Conservation (phyloP, 1,140 invertebrate genomes). For the Aphelinus atriplicis region DNA sequence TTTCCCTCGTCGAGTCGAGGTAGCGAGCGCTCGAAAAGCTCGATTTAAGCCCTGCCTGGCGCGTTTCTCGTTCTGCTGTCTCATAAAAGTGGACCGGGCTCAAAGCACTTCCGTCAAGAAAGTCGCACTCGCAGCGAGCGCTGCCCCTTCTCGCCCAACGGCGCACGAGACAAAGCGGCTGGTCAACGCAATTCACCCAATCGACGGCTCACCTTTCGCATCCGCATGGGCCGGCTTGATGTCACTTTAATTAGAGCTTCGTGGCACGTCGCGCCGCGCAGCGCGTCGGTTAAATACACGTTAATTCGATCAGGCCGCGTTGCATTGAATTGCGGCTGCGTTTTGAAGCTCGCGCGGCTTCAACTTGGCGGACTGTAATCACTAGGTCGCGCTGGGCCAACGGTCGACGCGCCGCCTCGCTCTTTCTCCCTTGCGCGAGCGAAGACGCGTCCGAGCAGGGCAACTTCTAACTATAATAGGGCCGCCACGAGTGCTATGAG, state of each 20-base stretch:
- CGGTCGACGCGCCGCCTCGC: too few species aligned
- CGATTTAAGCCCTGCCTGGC: neutral
- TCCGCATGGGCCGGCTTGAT: neutral
- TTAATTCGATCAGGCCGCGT: conserved; percentile 2
- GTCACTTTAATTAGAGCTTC: conserved; percentile 20
- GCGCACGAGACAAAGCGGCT: too few species aligned
- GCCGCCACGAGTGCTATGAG: too few species aligned
- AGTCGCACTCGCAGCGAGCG: neutral
- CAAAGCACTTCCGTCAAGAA: neutral
- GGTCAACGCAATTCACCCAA: too few species aligned
- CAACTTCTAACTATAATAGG: too few species aligned
- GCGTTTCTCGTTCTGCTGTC: neutral
- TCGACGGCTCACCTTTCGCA: too few species aligned
- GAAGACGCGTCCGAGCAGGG: neutral
- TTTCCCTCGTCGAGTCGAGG: neutral
- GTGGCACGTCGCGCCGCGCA: neutral
- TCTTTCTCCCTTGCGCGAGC: neutral
- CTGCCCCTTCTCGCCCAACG: too few species aligned
- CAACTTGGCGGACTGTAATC: conserved; percentile 10
- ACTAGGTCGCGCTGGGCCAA: conserved; percentile 7
- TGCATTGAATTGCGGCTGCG: conserved; percentile 15
- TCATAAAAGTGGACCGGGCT: neutral
- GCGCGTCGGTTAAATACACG: neutral
- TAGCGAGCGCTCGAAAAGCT: neutral
- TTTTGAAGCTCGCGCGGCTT: neutral